These are phyloP conservation scores for Asbolus verrucosus DNA, from an alignment of 1,140 invertebrate genomes.

Conservation along the genomic window DNA sequence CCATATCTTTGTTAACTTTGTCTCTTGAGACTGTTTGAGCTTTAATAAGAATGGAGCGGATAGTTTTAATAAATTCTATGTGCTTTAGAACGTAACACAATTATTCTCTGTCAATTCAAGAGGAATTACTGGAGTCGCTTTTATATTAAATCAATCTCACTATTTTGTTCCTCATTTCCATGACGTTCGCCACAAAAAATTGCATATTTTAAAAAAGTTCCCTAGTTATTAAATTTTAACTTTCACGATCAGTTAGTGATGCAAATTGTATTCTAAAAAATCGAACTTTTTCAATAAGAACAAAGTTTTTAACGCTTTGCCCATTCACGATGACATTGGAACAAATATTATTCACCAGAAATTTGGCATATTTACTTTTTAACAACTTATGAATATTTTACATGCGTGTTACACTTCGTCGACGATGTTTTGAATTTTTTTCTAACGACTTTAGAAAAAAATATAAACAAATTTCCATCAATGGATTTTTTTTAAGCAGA, in stretches of 20 bases:
- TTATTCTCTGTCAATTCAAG: slow-evolving; percentile 23
- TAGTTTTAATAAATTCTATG: slow-evolving; percentile 17
- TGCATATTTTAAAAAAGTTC: slow-evolving; percentile 37
- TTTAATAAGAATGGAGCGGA: slow-evolving; percentile 10
- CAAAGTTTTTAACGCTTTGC: slow-evolving; percentile 10
- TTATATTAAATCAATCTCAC: slow-evolving; percentile 37
- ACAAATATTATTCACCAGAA: slow-evolving; percentile 29
- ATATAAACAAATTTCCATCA: too few relatives aligned
- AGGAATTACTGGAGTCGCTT: slow-evolving; percentile 24
- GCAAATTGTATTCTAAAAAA: slow-evolving; percentile 38
- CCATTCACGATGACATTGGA: not conserved
- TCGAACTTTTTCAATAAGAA: slow-evolving; percentile 38
- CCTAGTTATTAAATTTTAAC: slow-evolving; percentile 39
- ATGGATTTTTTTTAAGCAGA: too few relatives aligned
- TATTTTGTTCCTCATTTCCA: slow-evolving; percentile 38
- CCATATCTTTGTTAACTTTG: not conserved
- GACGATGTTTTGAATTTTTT: not conserved
- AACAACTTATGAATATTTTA: slow-evolving; percentile 4
- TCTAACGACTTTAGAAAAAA: too few relatives aligned
- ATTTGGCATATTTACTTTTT: slow-evolving; percentile 3
- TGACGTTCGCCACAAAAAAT: slow-evolving; percentile 37
- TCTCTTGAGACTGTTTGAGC: not conserved
- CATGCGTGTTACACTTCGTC: not conserved
- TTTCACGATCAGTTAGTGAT: slow-evolving; percentile 37
- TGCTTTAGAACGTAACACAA: slow-evolving; percentile 10